phyloP scores from a whole-genome alignment of 2,797 vertebrate species.

The Chaenodraco wilsoni region DNA sequence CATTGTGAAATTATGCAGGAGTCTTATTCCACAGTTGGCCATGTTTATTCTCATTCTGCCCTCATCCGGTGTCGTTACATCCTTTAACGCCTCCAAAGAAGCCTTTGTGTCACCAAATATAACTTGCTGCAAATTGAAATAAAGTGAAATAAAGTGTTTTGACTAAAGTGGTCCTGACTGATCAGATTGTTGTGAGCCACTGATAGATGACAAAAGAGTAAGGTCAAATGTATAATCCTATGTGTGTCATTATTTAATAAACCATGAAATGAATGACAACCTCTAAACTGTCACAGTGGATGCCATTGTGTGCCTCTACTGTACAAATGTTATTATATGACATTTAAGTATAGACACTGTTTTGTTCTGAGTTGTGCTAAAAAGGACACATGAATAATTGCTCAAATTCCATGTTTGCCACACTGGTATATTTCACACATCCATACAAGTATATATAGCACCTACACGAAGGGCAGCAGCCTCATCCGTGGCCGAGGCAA shows the following conservation, averaged over 20 bases:
- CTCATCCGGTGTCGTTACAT: slow-evolving; percentile 12
- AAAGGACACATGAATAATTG: neutral
- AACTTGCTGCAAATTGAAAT: too few relatives aligned
- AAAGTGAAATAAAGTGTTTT: too few relatives aligned
- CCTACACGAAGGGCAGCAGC: neutral
- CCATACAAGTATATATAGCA: neutral
- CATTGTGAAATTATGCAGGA: slow-evolving; percentile 30
- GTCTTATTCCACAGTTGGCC: neutral
- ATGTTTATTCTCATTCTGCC: slow-evolving; percentile 34
- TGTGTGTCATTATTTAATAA: slow-evolving; percentile 4
- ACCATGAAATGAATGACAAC: slow-evolving; percentile 1
- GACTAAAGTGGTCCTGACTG: too few relatives aligned
- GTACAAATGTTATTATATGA: neutral
- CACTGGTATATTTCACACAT: neutral
- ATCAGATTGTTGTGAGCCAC: neutral
- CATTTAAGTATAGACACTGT: neutral
- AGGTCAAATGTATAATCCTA: neutral
- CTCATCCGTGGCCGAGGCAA: too few relatives aligned
- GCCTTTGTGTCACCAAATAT: neutral
- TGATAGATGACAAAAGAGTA: slow-evolving; percentile 23
- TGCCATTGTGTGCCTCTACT: neutral
- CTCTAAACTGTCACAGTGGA: neutral
- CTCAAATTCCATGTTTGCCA: neutral
- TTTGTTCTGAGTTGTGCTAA: neutral
- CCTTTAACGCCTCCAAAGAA: slow-evolving; percentile 7